Conservation (phyloP, 2,797 vertebrate genomes). For the Antennarius maculatus region DNA sequence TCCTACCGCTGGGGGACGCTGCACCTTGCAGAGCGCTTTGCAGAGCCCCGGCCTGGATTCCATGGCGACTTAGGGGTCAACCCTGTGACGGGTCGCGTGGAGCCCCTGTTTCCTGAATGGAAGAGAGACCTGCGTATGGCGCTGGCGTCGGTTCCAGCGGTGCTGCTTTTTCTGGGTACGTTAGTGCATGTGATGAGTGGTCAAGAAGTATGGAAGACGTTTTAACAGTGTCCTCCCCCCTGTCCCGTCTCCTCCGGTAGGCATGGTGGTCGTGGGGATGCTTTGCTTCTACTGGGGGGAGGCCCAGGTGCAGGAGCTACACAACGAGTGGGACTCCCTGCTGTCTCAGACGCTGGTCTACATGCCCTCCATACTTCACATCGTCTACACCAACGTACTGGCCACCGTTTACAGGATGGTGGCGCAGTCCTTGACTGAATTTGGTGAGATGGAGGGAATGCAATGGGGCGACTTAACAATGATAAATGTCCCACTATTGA, state of each 20-base stretch:
- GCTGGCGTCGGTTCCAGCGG: constrained; percentile 81
- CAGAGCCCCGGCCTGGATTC: constrained; percentile 81
- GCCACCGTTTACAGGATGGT: constrained; percentile 76
- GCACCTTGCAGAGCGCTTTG: constrained; percentile 78
- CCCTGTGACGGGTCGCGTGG: constrained; percentile 79
- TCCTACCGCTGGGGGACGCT: constrained; percentile 83
- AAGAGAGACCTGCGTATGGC: constrained; percentile 76
- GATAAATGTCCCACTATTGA: not conserved
- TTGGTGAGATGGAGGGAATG: constrained; percentile 69
- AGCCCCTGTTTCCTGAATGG: constrained; percentile 83
- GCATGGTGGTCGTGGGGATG: constrained; percentile 81
- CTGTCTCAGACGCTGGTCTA: constrained; percentile 72
- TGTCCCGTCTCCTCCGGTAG: constrained; percentile 39
- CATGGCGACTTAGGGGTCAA: constrained; percentile 78
- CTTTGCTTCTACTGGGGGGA: constrained; percentile 82
- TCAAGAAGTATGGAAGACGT: too few species aligned
- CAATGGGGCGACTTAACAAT: not conserved
- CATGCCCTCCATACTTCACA: constrained; percentile 81
- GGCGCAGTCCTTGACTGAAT: constrained; percentile 78
- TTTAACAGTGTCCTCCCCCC: not conserved
- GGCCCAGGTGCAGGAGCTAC: constrained; percentile 64
- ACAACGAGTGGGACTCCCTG: constrained; percentile 69
- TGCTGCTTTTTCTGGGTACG: constrained; percentile 79
- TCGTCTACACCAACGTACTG: constrained; percentile 81
- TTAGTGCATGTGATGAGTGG: too few species aligned